Percentiles rank a stretch among this genome's conserved stretches.
Conservation (phyloP, 1,140 invertebrate species). For the Pinna nobilis region DNA sequence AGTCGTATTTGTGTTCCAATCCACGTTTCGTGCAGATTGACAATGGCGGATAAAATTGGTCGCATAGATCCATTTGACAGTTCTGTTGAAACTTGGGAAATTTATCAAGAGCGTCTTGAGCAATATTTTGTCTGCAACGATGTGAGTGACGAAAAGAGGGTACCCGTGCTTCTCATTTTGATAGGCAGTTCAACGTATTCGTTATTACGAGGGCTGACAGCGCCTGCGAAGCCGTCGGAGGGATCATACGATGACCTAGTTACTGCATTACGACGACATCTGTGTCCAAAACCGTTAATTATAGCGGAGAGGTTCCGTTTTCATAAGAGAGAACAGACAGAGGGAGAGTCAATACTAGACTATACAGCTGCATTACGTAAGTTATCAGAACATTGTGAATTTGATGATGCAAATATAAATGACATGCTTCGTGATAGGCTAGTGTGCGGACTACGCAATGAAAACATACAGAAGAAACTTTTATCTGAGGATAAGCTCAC, state of each 20-base stretch:
- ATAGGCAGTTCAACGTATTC: too few species aligned
- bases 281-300: conserved; percentile 21
- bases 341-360: conserved; percentile 22
- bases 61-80: too few species aligned
- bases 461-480: conserved; percentile 34
- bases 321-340: conserved; percentile 35
- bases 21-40: too few species aligned
- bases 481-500: conserved; percentile 22
- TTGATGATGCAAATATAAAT: conserved; percentile 20
- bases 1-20: too few species aligned
- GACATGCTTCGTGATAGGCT: conserved; percentile 30
- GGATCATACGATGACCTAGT: conserved; percentile 4
- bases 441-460: conserved; percentile 31
- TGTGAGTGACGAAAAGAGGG: too few species aligned
- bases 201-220: too few species aligned
- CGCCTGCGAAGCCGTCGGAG: not conserved
- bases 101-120: too few species aligned
- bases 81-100: too few species aligned
- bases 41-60: too few species aligned
- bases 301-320: conserved; percentile 48
- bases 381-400: conserved; percentile 42
- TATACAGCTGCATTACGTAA: conserved; percentile 37
- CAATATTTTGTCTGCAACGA: too few species aligned
- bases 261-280: conserved; percentile 2
- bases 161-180: too few species aligned